phyloP scores from a whole-genome alignment of 2,797 vertebrate genomes.

The Morelia viridis region DNA sequence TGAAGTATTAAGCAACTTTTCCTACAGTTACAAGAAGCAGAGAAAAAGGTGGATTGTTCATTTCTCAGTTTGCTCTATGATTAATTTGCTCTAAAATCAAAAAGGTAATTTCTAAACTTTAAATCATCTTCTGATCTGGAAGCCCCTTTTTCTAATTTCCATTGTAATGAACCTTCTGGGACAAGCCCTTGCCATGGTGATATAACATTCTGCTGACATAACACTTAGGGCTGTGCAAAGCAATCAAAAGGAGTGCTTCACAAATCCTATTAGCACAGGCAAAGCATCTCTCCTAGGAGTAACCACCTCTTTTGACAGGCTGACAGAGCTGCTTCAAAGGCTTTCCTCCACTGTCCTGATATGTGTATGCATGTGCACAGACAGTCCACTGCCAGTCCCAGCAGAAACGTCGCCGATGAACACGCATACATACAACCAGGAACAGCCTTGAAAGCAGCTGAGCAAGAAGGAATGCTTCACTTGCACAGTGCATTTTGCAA shows the following conservation, averaged over 20 bases:
- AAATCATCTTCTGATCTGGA: neutral
- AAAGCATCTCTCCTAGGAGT: neutral
- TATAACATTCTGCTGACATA: neutral
- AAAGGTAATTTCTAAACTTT: neutral
- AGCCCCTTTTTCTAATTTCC: neutral
- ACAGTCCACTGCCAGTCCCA: neutral
- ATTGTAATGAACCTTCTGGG: neutral
- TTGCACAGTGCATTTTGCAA: neutral
- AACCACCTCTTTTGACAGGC: neutral
- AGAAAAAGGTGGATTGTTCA: neutral
- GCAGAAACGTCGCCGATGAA: neutral
- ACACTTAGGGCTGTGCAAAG: neutral
- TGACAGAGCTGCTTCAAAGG: neutral
- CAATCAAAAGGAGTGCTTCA: neutral
- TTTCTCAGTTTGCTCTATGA: neutral
- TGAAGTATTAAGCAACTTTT: neutral
- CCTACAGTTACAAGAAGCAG: neutral
- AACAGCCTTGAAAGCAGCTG: neutral
- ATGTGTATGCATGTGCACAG: neutral
- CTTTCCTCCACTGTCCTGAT: neutral
- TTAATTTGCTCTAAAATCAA: neutral
- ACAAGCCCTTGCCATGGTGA: neutral
- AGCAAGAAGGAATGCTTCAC: neutral
- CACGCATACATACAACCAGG: neutral
- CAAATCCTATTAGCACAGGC: neutral